Conservation (phyloP, 2,113 vertebrate genomes). For the Nyctereutes procyonoides region DNA sequence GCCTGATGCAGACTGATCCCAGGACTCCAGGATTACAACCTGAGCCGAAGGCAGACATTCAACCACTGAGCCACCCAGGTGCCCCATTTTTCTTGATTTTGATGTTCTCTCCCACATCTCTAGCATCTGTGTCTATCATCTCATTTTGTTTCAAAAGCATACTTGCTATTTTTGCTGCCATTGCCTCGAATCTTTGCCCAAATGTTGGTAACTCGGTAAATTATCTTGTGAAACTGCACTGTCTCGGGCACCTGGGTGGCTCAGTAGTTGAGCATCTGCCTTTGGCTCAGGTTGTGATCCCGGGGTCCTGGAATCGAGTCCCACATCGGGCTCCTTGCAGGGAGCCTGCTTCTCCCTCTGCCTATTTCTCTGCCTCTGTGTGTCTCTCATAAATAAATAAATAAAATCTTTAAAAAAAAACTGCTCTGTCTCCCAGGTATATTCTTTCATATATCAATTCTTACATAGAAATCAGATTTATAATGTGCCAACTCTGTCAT, state of each 20-base stretch:
- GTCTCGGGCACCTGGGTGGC: not conserved
- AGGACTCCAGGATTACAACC: too few relatives aligned
- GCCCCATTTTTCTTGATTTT: not conserved
- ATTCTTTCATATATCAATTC: not conserved
- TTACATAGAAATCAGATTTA: not conserved
- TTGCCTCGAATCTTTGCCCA: not conserved
- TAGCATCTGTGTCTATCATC: not conserved
- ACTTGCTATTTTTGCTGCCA: not conserved
- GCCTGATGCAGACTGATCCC: too few relatives aligned
- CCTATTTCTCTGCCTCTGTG: too few relatives aligned
- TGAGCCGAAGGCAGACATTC: too few relatives aligned
- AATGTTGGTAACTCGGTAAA: not conserved
- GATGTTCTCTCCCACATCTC: not conserved
- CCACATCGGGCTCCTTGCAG: too few relatives aligned
- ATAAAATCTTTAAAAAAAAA: not conserved
- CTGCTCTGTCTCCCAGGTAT: not conserved
- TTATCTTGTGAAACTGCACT: not conserved
- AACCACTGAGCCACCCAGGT: too few relatives aligned
- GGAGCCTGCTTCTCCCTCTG: too few relatives aligned
- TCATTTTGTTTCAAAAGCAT: not conserved
- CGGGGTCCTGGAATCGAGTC: too few relatives aligned
- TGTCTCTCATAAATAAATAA: too few relatives aligned
- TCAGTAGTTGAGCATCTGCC: too few relatives aligned
- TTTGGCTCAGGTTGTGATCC: too few relatives aligned
- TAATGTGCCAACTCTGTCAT: not conserved